phyloP scores from a whole-genome alignment of 2,888 invertebrate genomes.

The Patella caerulea region DNA sequence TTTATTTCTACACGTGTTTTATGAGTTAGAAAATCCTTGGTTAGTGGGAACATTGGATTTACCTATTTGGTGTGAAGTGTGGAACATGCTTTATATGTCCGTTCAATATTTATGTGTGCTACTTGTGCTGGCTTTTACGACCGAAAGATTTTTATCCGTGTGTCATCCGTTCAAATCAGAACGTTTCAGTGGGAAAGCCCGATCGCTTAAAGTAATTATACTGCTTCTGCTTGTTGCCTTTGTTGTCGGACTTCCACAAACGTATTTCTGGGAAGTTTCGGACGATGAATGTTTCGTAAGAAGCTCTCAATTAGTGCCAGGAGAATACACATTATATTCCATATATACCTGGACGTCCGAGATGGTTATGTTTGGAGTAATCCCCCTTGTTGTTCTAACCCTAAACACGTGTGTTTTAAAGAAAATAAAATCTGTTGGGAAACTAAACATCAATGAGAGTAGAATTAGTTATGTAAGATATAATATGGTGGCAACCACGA shows the following conservation, averaged over 20 bases:
- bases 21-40: conserved; percentile 64
- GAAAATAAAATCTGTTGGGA: conserved; percentile 52
- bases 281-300: conserved; percentile 31
- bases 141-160: conserved; percentile 62
- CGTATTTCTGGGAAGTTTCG: conserved; percentile 59
- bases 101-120: conserved; percentile 63
- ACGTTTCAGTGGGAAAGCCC: conserved; percentile 52
- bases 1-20: conserved; percentile 59
- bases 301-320: conserved; percentile 25
- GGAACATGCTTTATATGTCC: conserved; percentile 57
- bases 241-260: conserved; percentile 51
- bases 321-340: conserved; percentile 38
- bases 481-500: conserved; percentile 51
- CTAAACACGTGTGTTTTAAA: conserved; percentile 50
- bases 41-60: conserved; percentile 42
- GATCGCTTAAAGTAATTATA: conserved; percentile 55
- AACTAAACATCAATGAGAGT: conserved; percentile 15
- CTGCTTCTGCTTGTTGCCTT: conserved; percentile 44
- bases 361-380: conserved; percentile 46
- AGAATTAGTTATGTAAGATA: not conserved
- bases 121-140: conserved; percentile 64
- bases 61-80: conserved; percentile 55
- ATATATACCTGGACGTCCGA: conserved; percentile 51
- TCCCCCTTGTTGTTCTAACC: conserved; percentile 48
- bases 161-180: conserved; percentile 57